Base-by-base conservation (phyloP, 2,888 invertebrate species). In the Disparrhopalites patrizii region DNA sequence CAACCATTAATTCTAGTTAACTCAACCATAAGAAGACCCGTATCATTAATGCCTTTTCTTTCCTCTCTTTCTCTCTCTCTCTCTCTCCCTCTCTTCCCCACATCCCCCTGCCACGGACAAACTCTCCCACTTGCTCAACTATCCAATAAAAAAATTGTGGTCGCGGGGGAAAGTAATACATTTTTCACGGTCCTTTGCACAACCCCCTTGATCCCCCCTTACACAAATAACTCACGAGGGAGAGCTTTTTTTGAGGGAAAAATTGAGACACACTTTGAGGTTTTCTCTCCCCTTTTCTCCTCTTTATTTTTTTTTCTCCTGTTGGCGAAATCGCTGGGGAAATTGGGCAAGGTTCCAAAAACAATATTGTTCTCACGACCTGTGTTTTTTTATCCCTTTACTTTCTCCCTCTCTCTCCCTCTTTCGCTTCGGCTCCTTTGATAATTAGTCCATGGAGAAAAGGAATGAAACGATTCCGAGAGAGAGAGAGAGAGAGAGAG, bases 261-360 rank as follows among this genome's bases (percentile, higher is more conserved):
- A n/a, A n/a, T n/a, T n/a, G n/a, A n/a, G 20, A 3, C 40, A 10
- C 40, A 40, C 36, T 8, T 36, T 36, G 27, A 52, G 10, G n/a
- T 28, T 52, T 52, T 28, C 8, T 15, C 50, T 52, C 25, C 25
- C 10, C 3, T 1, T 10, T n/a, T 28, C 20, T 23, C 18, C 40
- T 18, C 40, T 36, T 13, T 13, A 36, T 10, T 36, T 8, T 8
- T 40, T 40, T 20, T 40, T 40, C n/a, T n/a, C n/a, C n/a, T n/a
- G n/a, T n/a, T n/a, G n/a, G n/a, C n/a, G 36, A 15, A 36, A 36
- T 10, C 36, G 15, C 36, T 10, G 7, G 15, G 15, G n/a, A n/a
- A 43, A 43, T n/a, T 43, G 8, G 47, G 47, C 47, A 47, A 8
- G n/a, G 10, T 47, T 47, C 47, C 47, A 47, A 47, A 47, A 47